Evolutionary conservation across 2,113 vertebrate species (phyloP).

Genomic region (Salvelinus namaycush): DNA sequence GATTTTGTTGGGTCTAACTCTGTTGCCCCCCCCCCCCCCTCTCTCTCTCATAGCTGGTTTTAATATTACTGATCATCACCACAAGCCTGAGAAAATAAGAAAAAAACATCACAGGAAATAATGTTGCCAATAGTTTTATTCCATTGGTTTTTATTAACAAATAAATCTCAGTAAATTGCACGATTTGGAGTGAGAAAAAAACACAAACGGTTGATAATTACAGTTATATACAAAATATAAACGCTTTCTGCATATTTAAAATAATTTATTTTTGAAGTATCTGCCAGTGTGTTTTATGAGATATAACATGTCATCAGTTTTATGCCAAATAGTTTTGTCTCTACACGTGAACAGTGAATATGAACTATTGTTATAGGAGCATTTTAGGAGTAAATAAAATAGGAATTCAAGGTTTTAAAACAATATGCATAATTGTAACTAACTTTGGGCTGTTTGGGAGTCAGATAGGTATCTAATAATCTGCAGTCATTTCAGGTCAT

Average conservation of each 20-base stretch:
- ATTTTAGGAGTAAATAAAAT: not conserved
- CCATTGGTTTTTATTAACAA: not conserved
- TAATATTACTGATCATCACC: not conserved
- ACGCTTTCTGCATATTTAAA: not conserved
- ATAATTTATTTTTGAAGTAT: not conserved
- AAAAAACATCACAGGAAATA: not conserved
- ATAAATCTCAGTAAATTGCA: not conserved
- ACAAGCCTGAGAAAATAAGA: not conserved
- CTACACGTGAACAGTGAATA: not conserved
- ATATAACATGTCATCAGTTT: not conserved
- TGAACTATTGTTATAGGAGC: not conserved
- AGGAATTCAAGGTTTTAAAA: not conserved
- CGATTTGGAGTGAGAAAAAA: not conserved
- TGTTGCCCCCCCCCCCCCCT: too few relatives aligned
- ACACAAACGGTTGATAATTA: not conserved
- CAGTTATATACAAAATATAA: not conserved
- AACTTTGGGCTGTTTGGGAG: not conserved
- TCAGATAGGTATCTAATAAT: not conserved
- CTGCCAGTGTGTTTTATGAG: not conserved
- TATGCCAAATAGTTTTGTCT: too few relatives aligned
- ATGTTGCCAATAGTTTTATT: not conserved
- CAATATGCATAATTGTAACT: not conserved
- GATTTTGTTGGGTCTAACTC: too few relatives aligned
- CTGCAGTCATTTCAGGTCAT: not conserved
- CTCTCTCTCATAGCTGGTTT: not conserved